Evolutionary conservation across 2,113 vertebrate genomes (phyloP).

Genomic region (Crotalus tigris): DNA sequence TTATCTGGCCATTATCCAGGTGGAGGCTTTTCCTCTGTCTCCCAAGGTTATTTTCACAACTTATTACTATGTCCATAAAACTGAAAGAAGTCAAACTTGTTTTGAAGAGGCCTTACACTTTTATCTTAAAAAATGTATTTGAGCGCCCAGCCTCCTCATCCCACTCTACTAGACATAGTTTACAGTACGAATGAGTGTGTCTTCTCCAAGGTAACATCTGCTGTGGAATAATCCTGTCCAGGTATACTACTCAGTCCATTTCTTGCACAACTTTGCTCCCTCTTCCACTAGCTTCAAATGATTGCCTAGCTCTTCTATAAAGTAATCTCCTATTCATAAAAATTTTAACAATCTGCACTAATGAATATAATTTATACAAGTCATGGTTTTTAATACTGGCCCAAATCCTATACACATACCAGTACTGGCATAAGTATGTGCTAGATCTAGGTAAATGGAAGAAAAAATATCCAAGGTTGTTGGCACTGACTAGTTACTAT

Average conservation of each 20-base stretch:
- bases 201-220: background rate
- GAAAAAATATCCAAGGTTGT: background rate
- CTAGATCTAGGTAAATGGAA: background rate
- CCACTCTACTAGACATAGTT: background rate
- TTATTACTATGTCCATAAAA: background rate
- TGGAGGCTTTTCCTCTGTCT: background rate
- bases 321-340: background rate
- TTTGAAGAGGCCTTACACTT: background rate
- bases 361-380: background rate
- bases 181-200: too few relatives aligned
- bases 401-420: background rate
- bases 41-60: background rate
- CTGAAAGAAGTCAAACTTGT: background rate
- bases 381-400: background rate
- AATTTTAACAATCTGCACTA: background rate
- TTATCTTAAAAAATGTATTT: background rate
- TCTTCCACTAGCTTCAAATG: background rate
- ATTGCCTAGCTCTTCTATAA: background rate
- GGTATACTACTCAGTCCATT: background rate
- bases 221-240: background rate
- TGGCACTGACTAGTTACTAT: background rate
- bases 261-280: background rate
- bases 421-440: background rate
- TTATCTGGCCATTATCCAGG: background rate
- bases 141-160: too few relatives aligned